Percentiles rank a stretch among this genome's conserved stretches.
phyloP scores from a whole-genome alignment of 2,113 vertebrate genomes.

The Struthio camelus region DNA sequence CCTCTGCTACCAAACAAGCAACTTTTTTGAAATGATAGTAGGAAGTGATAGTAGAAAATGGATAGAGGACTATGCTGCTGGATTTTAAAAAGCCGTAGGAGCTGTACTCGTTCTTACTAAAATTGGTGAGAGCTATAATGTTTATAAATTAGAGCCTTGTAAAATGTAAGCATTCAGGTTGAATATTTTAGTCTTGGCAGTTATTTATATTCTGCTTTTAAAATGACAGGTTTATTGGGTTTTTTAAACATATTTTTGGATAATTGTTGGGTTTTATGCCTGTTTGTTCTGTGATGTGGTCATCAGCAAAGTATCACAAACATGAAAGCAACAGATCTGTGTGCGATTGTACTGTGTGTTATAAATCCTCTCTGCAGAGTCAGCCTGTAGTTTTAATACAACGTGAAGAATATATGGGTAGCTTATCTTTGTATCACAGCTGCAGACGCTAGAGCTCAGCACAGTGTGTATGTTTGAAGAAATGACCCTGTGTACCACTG shows the following conservation, averaged over 20 bases:
- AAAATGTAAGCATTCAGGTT: conserved; percentile 17
- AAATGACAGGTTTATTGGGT: conserved; percentile 3
- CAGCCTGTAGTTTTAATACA: neutral
- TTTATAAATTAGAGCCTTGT: conserved; percentile 51
- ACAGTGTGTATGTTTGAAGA: neutral
- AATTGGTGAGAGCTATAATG: conserved; percentile 33
- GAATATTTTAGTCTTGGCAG: conserved; percentile 29
- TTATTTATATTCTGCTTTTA: conserved; percentile 23
- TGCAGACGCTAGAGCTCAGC: neutral
- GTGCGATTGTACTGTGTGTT: neutral
- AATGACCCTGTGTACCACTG: neutral
- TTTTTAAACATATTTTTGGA: neutral
- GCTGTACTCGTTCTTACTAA: neutral
- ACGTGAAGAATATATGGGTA: neutral
- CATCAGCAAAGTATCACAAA: neutral
- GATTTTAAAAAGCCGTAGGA: neutral
- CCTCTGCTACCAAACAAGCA: neutral
- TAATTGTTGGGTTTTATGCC: conserved; percentile 40
- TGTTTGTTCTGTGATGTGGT: neutral
- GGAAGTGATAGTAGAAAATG: neutral
- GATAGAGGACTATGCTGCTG: neutral
- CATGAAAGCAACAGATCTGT: neutral
- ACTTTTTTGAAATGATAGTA: neutral
- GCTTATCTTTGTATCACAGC: neutral
- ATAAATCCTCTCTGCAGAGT: neutral